Percentiles rank a stretch among this genome's conserved stretches.
phyloP scores from a whole-genome alignment of 2,113 vertebrate species.

The Carlito syrichta region DNA sequence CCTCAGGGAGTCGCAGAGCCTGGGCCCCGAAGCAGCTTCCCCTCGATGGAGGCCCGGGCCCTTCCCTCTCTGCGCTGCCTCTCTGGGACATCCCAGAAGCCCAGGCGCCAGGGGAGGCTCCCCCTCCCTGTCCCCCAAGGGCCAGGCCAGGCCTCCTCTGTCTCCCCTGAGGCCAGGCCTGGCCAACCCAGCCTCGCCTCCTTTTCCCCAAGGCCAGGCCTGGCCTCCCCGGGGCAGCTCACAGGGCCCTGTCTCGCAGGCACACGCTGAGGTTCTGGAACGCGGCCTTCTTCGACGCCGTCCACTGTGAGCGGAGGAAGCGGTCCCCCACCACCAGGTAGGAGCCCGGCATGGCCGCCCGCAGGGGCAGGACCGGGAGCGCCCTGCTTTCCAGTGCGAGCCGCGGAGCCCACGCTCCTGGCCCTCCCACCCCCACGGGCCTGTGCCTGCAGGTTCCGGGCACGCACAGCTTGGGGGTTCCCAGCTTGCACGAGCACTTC shows the following conservation, averaged over 20 bases:
- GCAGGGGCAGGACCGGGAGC: no score
- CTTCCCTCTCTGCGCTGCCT: background rate
- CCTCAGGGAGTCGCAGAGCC: no score
- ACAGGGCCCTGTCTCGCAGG: conserved; percentile 78
- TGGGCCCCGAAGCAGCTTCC: no score
- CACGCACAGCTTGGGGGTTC: background rate
- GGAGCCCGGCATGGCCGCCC: conserved; percentile 37
- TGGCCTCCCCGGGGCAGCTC: rapidly evolving
- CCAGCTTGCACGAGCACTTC: conserved; percentile 60
- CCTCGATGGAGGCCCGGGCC: no score
- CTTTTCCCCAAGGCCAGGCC: rapidly evolving
- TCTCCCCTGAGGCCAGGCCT: rapidly evolving
- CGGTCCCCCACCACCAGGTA: conserved; percentile 97
- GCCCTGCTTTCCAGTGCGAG: no score
- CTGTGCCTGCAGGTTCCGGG: conserved; percentile 12
- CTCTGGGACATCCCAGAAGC: background rate
- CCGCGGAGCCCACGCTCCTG: no score
- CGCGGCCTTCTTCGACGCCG: conserved; percentile 96
- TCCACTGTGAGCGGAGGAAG: conserved; percentile 97
- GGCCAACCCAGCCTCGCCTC: rapidly evolving
- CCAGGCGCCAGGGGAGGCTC: rapidly evolving
- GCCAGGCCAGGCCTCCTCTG: rapidly evolving
- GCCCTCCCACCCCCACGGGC: background rate
- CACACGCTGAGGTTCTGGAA: conserved; percentile 97
- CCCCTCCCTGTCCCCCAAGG: rapidly evolving